phyloP scores from a whole-genome alignment of 1,140 invertebrate genomes.

The Vanessa tameamea region DNA sequence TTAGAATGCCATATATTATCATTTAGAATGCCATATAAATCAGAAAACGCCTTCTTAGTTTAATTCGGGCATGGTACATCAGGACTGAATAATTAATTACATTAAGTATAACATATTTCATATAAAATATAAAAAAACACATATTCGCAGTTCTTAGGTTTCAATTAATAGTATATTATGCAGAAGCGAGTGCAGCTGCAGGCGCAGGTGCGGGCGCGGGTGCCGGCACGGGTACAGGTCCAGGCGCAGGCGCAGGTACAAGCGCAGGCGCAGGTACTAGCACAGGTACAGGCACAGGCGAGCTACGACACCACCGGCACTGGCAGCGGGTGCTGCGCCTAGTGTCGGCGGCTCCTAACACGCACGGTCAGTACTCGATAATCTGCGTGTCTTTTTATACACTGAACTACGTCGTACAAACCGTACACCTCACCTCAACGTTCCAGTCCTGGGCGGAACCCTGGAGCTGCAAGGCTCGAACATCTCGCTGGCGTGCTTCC shows the following conservation, averaged over 20 bases:
- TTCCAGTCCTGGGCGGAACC: conserved; percentile 95
- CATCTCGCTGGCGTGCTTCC: conserved; percentile 97
- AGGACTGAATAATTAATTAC: no score
- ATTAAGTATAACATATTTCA: no score
- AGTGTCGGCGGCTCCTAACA: conserved; percentile 86
- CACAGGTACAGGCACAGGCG: conserved; percentile 43
- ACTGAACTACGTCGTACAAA: no score
- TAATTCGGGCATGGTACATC: no score
- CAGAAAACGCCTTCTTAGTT: no score
- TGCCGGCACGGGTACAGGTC: background rate
- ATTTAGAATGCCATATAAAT: no score
- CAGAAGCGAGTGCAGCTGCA: conserved; percentile 1
- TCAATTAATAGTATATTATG: no score
- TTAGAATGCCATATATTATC: no score
- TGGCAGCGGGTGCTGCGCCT: conserved; percentile 92
- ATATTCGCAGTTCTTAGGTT: no score
- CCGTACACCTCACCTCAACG: conserved; percentile 51
- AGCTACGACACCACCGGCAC: conserved; percentile 91
- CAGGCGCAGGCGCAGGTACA: conserved; percentile 82
- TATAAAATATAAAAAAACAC: no score
- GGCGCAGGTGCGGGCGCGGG: conserved; percentile 82
- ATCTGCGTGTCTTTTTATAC: no score
- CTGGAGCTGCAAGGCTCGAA: conserved; percentile 94
- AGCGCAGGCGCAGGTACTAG: conserved; percentile 82
- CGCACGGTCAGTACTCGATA: background rate